Evolutionary conservation across 2,888 invertebrate genomes (phyloP).

Genomic region (Sminthurides aquaticus): DNA sequence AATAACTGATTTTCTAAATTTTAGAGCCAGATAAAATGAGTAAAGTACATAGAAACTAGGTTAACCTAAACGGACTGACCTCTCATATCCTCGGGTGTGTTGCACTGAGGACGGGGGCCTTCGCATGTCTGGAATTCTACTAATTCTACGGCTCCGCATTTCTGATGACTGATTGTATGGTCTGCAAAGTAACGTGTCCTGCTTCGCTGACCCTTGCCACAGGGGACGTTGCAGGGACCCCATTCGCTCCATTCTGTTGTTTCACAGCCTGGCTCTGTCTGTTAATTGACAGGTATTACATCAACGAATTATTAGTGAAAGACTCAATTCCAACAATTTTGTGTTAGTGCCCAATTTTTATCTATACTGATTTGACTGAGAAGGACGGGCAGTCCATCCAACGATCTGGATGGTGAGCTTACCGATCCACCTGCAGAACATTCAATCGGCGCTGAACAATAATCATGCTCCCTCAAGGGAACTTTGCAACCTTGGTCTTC

Average conservation of each 20-base stretch:
- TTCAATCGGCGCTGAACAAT: slow-evolving; percentile 27
- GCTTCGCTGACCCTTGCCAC: slow-evolving; percentile 64
- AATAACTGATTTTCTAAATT: slow-evolving; percentile 14
- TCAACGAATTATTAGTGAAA: too few species aligned
- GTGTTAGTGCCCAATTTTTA: not conserved
- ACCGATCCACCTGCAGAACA: slow-evolving; percentile 21
- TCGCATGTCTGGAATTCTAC: slow-evolving; percentile 38
- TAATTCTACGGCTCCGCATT: slow-evolving; percentile 47
- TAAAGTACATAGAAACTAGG: too few species aligned
- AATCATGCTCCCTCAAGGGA: slow-evolving; percentile 24
- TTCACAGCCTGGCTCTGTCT: slow-evolving; percentile 52
- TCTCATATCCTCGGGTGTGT: slow-evolving; percentile 21
- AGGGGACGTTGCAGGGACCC: slow-evolving; percentile 71
- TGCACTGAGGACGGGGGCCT: slow-evolving; percentile 27
- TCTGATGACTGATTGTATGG: slow-evolving; percentile 37
- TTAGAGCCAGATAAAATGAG: not conserved
- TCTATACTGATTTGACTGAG: not conserved
- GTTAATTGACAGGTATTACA: too few species aligned
- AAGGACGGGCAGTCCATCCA: not conserved
- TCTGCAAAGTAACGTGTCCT: slow-evolving; percentile 52
- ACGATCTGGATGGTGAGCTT: not conserved
- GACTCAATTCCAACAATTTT: not conserved
- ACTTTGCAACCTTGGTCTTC: slow-evolving; percentile 54
- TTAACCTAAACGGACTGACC: slow-evolving; percentile 20
- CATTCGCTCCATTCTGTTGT: slow-evolving; percentile 69